Evolutionary conservation across 2,888 invertebrate genomes (phyloP), one percentile per base, ranked within the genome.

Genomic region (Pachydiplax longipennis): DNA sequence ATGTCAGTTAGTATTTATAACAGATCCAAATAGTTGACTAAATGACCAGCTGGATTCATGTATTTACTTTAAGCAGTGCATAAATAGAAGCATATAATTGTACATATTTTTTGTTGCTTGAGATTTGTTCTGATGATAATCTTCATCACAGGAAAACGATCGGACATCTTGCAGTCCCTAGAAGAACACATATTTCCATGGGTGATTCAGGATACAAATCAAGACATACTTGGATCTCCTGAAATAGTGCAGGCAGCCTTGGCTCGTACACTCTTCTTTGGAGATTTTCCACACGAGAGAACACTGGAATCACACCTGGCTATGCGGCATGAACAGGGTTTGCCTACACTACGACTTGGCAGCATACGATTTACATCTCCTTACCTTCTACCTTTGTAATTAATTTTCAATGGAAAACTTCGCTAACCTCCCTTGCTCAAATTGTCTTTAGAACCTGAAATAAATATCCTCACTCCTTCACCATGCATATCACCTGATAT

Each of bases 281-380:
- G 35, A 4, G 83, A 91, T 13, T 83, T 83, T 44, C 91, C 91
- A 8, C 91, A 91, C 31, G 58, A 91, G 18, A 81, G 91, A 22
- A 83, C 80, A 8, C 35, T 91, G 81, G 61, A 65, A 4, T 25
- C 81, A 3, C 61, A 91, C 73, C 48, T 91, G 6, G 25, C 81
- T 22, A 40, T 82, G 53, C 73, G 91, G 37, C 31, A 61, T 44
- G 65, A 65, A 25, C 65, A 83, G 40, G 31, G 44, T 12, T 18
- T 48, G n/a, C 91, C 91, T 15, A 44, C 53, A 15, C 61, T 91
- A 35, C 58, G 82, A 3, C 82, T 83, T 44, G 91, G 91, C n/a
- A 83, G 83, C 82, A 91, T 91, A 37, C 58, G 91, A 73, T 82
- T 82, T 44, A 40, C 82, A 10, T 91, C 91, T 12, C 91, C 91